Evolutionary conservation across 1,140 invertebrate genomes (phyloP).

Genomic region (Lordiphosa mommai): DNA sequence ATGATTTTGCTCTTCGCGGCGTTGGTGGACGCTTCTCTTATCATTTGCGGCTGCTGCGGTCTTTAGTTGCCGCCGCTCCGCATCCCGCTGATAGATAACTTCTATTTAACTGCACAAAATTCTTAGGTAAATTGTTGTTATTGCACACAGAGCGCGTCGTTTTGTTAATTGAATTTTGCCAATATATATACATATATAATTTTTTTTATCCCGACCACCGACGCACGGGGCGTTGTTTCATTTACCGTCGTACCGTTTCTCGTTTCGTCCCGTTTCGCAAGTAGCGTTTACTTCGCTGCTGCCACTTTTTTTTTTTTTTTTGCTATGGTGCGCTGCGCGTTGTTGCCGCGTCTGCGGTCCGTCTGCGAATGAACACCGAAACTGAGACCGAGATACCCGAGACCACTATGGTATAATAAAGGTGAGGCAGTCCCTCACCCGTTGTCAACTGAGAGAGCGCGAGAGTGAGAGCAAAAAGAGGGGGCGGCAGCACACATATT

Average conservation of each 20-base stretch:
- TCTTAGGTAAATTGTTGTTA: conserved; percentile 6
- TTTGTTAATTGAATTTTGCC: conserved; percentile 6
- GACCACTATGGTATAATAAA: too few species aligned
- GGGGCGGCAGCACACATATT: too few species aligned
- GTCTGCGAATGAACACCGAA: conserved; percentile 43
- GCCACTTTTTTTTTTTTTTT: conserved; percentile 5
- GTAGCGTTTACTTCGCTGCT: conserved; percentile 30
- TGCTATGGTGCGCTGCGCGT: conserved; percentile 16
- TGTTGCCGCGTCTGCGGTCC: conserved; percentile 47
- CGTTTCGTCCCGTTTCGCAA: conserved; percentile 44
- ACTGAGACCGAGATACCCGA: conserved; percentile 8
- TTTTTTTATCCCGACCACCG: conserved; percentile 23
- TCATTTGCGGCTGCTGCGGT: too few species aligned
- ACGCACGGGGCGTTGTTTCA: conserved; percentile 70
- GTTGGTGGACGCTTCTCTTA: too few species aligned
- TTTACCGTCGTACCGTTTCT: conserved; percentile 55
- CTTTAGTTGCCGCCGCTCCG: too few species aligned
- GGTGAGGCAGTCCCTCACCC: too few species aligned
- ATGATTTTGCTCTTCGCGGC: too few species aligned
- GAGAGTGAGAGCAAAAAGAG: too few species aligned
- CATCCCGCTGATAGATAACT: too few species aligned
- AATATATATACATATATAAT: too few species aligned
- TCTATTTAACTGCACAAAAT: not conserved
- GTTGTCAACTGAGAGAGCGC: too few species aligned
- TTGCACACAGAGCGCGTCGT: not conserved